Evolutionary conservation across 2,113 vertebrate genomes (phyloP).

Genomic region (Erinaceus europaeus): DNA sequence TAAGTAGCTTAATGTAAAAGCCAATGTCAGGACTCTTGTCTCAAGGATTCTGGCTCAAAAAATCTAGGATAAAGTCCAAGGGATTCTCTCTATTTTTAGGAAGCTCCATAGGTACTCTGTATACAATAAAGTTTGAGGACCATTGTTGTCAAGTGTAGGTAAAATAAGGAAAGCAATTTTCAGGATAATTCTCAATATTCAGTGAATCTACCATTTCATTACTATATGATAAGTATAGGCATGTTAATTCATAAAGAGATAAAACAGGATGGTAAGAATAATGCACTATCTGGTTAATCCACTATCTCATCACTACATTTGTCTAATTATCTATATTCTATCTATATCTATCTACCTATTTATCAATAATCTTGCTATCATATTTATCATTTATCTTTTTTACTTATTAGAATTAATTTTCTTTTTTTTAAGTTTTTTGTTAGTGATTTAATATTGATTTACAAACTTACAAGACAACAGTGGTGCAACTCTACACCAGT

Average conservation of each 20-base stretch:
- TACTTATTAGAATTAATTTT: too few relatives aligned
- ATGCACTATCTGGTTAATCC: neutral
- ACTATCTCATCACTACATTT: neutral
- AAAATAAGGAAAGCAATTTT: neutral
- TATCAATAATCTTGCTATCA: too few relatives aligned
- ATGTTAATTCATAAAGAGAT: too few relatives aligned
- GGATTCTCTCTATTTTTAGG: neutral
- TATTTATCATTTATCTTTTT: too few relatives aligned
- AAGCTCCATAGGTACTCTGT: neutral
- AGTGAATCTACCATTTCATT: neutral
- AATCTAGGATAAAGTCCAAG: neutral
- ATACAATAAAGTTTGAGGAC: neutral
- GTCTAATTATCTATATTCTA: too few relatives aligned
- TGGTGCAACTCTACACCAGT: too few relatives aligned
- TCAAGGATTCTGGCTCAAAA: neutral
- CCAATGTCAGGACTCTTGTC: neutral
- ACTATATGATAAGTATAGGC: too few relatives aligned
- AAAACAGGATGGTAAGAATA: too few relatives aligned
- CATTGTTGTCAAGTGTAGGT: neutral
- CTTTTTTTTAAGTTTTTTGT: too few relatives aligned
- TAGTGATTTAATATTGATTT: too few relatives aligned
- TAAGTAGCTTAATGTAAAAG: neutral
- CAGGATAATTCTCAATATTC: neutral
- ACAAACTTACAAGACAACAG: too few relatives aligned
- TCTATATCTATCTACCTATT: too few relatives aligned